Base-by-base conservation (phyloP, 35 echinoderm and acorn worm genomes). In the Holothuria glaberrima region DNA sequence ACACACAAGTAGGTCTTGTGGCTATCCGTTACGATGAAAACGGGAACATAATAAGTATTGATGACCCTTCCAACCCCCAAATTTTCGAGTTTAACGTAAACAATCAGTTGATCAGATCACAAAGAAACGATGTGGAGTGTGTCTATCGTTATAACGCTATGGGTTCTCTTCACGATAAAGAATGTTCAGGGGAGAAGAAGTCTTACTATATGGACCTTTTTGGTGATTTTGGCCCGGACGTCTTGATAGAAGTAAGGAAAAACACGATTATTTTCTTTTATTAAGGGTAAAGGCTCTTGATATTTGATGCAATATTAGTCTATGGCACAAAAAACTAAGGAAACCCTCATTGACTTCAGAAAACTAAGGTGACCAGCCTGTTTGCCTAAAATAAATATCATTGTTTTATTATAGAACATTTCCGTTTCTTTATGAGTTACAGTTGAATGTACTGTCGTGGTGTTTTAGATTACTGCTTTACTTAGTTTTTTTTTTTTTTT, bases 161-260 rank as follows among this genome's bases (percentile, higher is more conserved):
- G 45, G 91, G 91, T 64, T 68, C 68, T 12, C 32, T 92, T 35
- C 82, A 92, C 24, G 65, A 88, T 16, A 81, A 41, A 69, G 80
- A n/a, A 9, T 92, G 91, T 72, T 41, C 84, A 59, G 84, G 86
- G 0, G 58, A 70, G 17, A 88, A 25, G 20, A 92, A 36, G 29
- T 20, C 58, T 9, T 92, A 59, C 48, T 83, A 88, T 21, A 71
- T 92, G 27, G 91, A 92, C 81, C 86, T 85, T 12, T 92, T 92
- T 71, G 91, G 91, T 70, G 68, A 92, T 48, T 79, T 88, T 58
- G 91, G 86, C 1, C 50, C 72, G 0, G 86, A 92, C 61, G 68
- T 92, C 14, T 12, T 92, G 33, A 70, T 85, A 35, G 84, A 88
- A 71, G 91, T 92, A 69, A 88, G 57, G 46, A 69, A 33, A 25